phyloP scores from a whole-genome alignment of 30 jellyfish, hydroid and myxozoan genomes.

The Turritopsis dohrnii region DNA sequence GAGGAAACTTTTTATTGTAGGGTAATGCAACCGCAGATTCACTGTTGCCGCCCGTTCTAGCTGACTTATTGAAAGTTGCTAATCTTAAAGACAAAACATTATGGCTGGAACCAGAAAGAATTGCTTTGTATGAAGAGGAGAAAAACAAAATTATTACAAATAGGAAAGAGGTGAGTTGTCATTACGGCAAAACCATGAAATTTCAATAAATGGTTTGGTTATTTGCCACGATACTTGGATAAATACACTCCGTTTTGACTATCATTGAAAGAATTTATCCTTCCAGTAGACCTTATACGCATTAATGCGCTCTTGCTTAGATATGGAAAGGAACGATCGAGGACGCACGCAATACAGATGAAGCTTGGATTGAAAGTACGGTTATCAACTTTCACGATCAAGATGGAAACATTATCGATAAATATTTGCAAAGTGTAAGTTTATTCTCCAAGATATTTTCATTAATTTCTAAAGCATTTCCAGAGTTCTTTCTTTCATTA shows the following conservation, averaged over 20 bases:
- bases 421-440: conserved; percentile 16
- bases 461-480: neutral
- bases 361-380: conserved; percentile 61
- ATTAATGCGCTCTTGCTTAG: neutral
- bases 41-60: neutral
- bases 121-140: neutral
- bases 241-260: too few relatives aligned
- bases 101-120: neutral
- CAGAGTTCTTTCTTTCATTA: too few relatives aligned
- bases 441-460: neutral
- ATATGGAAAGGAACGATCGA: conserved; percentile 21
- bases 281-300: too few relatives aligned
- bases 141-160: neutral
- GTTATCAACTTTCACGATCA: conserved; percentile 59
- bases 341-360: conserved; percentile 63
- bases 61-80: neutral
- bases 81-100: neutral
- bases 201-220: too few relatives aligned
- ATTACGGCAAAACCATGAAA: neutral
- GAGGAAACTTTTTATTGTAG: too few relatives aligned
- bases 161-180: neutral
- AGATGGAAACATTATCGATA: conserved; percentile 33
- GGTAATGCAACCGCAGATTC: neutral
- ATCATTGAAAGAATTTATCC: too few relatives aligned
- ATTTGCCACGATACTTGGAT: too few relatives aligned